phyloP scores from a whole-genome alignment of 2,888 invertebrate genomes.

The Megalurothrips usitatus region DNA sequence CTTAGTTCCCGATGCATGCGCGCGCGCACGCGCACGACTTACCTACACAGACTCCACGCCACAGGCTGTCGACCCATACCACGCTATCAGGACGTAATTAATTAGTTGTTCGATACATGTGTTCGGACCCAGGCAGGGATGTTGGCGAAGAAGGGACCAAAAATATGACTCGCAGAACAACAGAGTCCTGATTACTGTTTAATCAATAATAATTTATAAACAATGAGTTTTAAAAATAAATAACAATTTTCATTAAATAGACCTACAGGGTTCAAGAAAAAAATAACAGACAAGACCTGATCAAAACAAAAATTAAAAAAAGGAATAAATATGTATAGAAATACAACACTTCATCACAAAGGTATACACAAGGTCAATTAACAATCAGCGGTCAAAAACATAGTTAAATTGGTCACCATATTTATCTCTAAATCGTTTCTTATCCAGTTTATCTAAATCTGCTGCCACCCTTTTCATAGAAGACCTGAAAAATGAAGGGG shows the following conservation, averaged over 20 bases:
- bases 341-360: background rate
- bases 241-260: background rate
- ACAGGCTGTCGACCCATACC: no score
- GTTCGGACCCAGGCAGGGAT: no score
- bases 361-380: background rate
- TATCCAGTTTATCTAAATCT: conserved; percentile 47
- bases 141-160: no score
- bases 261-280: background rate
- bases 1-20: no score
- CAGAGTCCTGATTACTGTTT: no score
- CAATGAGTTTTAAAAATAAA: background rate
- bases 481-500: conserved; percentile 43
- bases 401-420: conserved; percentile 54
- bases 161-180: no score
- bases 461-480: conserved; percentile 49
- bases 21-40: no score
- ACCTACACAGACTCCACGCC: no score
- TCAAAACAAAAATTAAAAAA: background rate
- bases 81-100: no score
- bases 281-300: background rate
- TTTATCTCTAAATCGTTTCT: conserved; percentile 48
- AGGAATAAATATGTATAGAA: background rate
- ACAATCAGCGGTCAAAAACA: conserved; percentile 37
- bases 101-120: no score
- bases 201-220: no score